Evolutionary conservation across 30 jellyfish, hydroid and myxozoan species (phyloP), one percentile per base, ranked within the genome.

Genomic region (Chrysaora quinquecirrha): DNA sequence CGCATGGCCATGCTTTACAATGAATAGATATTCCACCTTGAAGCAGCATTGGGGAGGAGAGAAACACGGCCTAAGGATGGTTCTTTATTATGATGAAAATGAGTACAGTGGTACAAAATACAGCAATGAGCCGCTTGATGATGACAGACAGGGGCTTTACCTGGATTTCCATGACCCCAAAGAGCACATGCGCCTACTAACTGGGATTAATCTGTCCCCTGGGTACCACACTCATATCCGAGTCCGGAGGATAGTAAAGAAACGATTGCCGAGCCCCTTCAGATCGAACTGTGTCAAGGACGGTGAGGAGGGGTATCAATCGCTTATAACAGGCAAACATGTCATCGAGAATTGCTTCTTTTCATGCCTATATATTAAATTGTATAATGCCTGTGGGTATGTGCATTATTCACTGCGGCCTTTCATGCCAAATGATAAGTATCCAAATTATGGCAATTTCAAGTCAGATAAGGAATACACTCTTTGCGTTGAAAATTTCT

Each of bases 1-100:
- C 38, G 30, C 49, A 0, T 48, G 73, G 79, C 92, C 85, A 10
- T 82, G 92, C 48, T 56, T 82, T 27, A 82, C 85, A 22, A 34
- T 82, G 7, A 68, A 82, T 38, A 1, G 25, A 2, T 14, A 68
- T 62, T 10, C 54, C 11, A 1, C 35, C 6, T 52, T 82, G 9
- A 30, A 24, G 9, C 90, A 82, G 82, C 31, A 49, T 34, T 12
- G 52, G 11, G 78, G 33, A 25, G 74, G 85, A 2, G 0, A 50
- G 85, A 6, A 14, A 25, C 27, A 74, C 1, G 92, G 92, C 20
- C 48, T 82, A 2, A 27, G 70, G 1, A 58, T 69, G 79, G 23
- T 64, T 35, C 77, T 82, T 28, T 58, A 31, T 43, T 70, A 1
- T 25, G 70, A 76, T 34, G 87, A 76, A 32, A 70, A 50, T 16